phyloP scores from a whole-genome alignment of 2,113 vertebrate genomes.

The Girardinichthys multiradiatus region DNA sequence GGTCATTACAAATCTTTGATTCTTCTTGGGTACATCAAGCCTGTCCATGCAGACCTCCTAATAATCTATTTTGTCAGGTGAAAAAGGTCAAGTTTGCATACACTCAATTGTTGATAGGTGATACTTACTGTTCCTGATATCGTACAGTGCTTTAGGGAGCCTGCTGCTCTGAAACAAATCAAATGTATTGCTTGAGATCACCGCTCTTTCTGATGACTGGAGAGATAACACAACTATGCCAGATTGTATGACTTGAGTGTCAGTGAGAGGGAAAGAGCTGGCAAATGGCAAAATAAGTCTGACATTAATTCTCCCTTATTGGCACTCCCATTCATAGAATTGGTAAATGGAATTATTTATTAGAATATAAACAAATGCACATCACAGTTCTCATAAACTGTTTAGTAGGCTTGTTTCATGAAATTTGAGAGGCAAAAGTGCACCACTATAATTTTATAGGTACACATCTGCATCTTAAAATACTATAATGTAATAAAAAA shows the following conservation, averaged over 20 bases:
- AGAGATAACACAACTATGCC: conserved; percentile 6
- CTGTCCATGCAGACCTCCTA: conserved; percentile 52
- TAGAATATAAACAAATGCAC: not conserved
- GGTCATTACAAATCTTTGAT: conserved; percentile 41
- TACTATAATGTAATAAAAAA: too few species aligned
- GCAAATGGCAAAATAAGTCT: conserved; percentile 2
- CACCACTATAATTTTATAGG: not conserved
- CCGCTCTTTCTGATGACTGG: conserved; percentile 22
- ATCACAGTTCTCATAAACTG: not conserved
- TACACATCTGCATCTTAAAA: too few species aligned
- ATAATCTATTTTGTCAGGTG: conserved; percentile 60
- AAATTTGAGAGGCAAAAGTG: not conserved
- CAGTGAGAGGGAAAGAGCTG: conserved; percentile 5
- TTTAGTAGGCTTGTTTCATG: not conserved
- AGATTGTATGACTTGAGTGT: conserved; percentile 29
- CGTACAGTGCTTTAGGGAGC: not conserved
- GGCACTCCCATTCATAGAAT: not conserved
- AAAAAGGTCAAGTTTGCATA: conserved; percentile 71
- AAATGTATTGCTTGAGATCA: conserved; percentile 22
- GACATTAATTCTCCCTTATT: not conserved
- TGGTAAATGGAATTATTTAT: not conserved
- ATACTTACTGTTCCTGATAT: conserved; percentile 19
- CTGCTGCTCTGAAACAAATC: conserved; percentile 56
- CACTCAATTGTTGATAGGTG: conserved; percentile 22
- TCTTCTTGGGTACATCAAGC: conserved; percentile 41